Evolutionary conservation across 2,888 invertebrate species (phyloP).

Genomic region (Philonicus albiceps): DNA sequence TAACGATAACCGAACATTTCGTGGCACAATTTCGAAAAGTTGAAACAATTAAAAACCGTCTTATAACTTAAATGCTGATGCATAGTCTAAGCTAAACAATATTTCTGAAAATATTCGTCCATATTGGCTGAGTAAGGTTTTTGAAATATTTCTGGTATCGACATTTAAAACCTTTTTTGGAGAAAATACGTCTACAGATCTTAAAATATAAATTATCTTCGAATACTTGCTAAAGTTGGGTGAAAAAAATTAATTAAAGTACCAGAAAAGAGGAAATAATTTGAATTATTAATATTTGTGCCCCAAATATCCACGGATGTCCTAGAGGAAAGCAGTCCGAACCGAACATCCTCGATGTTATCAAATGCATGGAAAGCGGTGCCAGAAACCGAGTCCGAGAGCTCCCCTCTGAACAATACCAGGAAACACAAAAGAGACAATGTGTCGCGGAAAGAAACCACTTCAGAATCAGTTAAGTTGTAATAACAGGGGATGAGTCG

Average conservation of each 20-base stretch:
- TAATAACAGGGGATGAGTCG: not conserved
- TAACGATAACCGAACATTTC: no score
- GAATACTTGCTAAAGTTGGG: not conserved
- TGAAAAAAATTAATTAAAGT: not conserved
- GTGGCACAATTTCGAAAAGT: no score
- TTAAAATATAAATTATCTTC: not conserved
- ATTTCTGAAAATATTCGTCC: no score
- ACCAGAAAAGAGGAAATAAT: not conserved
- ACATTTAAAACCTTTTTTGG: no score
- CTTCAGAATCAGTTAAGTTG: not conserved
- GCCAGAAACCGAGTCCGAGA: not conserved
- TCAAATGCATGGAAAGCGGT: not conserved
- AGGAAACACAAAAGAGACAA: not conserved
- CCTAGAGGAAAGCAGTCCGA: not conserved
- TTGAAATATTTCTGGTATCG: no score
- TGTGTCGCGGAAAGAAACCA: constrained; percentile 9
- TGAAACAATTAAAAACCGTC: no score
- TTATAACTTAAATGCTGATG: no score
- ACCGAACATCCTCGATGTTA: not conserved
- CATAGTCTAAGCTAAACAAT: no score
- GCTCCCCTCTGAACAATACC: not conserved
- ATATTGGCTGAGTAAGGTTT: no score
- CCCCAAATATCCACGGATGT: not conserved
- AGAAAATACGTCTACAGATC: no score
- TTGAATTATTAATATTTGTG: not conserved